phyloP scores from a whole-genome alignment of 2,797 vertebrate genomes.

The Varecia variegata region DNA sequence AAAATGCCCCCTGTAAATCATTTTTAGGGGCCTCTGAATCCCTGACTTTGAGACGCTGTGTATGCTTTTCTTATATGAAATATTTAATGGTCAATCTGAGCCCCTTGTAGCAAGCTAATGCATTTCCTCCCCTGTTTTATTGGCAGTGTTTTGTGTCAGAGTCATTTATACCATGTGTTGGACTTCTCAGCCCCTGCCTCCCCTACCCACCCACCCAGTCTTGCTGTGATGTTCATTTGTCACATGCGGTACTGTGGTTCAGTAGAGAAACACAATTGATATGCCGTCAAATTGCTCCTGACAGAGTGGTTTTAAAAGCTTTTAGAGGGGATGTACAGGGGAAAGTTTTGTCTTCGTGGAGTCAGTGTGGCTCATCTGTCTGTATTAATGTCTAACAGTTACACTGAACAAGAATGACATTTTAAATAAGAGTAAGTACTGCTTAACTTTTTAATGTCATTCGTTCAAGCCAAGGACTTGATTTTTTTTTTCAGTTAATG shows the following conservation, averaged over 20 bases:
- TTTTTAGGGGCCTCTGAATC: constrained; percentile 22
- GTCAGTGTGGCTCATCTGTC: constrained; percentile 83
- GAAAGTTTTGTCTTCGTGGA: constrained; percentile 82
- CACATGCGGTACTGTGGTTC: constrained; percentile 58
- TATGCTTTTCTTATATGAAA: constrained; percentile 48
- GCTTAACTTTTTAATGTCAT: constrained; percentile 85
- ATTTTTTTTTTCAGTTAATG: constrained; percentile 41
- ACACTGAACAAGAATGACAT: constrained; percentile 83
- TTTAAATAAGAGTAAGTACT: constrained; percentile 85
- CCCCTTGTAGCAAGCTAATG: background rate
- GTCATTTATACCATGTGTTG: constrained; percentile 53
- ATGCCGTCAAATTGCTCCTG: constrained; percentile 83
- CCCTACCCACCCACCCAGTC: background rate
- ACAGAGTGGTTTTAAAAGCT: constrained; percentile 86
- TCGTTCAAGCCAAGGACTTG: constrained; percentile 76
- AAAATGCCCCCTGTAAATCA: background rate
- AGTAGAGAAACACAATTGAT: constrained; percentile 82
- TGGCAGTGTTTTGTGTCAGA: constrained; percentile 20
- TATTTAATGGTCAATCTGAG: constrained; percentile 56
- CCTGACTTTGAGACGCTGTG: constrained; percentile 13
- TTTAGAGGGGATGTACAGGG: constrained; percentile 82
- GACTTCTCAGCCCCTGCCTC: background rate
- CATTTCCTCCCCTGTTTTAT: background rate
- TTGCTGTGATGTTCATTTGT: constrained; percentile 61
- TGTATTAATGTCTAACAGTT: constrained; percentile 83